Base-by-base conservation (phyloP, 1,140 invertebrate species). In the Neelides sp. region DNA sequence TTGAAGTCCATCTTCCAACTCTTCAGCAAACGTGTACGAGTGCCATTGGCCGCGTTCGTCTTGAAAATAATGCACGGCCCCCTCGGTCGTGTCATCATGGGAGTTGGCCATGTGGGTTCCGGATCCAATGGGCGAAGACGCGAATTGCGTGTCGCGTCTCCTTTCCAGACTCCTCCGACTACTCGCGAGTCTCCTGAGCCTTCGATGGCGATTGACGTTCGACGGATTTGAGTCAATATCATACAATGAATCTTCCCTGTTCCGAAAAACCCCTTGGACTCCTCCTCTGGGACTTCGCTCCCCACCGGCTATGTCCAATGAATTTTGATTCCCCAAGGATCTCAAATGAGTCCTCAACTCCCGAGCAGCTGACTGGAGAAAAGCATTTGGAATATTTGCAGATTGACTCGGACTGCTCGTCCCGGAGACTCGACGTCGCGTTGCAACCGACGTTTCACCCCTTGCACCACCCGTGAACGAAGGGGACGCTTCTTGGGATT, bases 21-120 rank as follows among this genome's bases (percentile, higher is more conserved):
- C 82, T 58, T 88, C 85, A 60, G 88, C 82, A 65, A 92, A 90
- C 0, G 83, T 85, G 58, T 93, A 93, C 0, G 84, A 83, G 53
- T 74, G 85, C 77, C 77, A 79, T 61, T 76, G 69, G 17, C 72
- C 71, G 43, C 63, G 57, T 59, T 74, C 72, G 59, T 75, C 72
- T 51, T 71, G 68, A 61, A 89, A 90, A 64, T 80, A 87, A 66
- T 93, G 88, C 36, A 91, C 79, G 4, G 85, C 84, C 32, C 87
- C 88, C 61, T 88, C 81, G 4, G 78, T 78, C 0, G 85, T 89
- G 59, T 93, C 88, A 52, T 89, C 83, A 64, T 90, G 85, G 45
- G 81, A 83, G 12, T 76, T 79, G 0, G 87, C 85, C 24, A 89
- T 69, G 64, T 91, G 85, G 35, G 71, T 75, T 47, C 64, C 75